A percentile compares a stretch with the other conserved stretches of the same genome.
Conservation (phyloP, 2,113 vertebrate genomes). For the Gopherus evgoodei region DNA sequence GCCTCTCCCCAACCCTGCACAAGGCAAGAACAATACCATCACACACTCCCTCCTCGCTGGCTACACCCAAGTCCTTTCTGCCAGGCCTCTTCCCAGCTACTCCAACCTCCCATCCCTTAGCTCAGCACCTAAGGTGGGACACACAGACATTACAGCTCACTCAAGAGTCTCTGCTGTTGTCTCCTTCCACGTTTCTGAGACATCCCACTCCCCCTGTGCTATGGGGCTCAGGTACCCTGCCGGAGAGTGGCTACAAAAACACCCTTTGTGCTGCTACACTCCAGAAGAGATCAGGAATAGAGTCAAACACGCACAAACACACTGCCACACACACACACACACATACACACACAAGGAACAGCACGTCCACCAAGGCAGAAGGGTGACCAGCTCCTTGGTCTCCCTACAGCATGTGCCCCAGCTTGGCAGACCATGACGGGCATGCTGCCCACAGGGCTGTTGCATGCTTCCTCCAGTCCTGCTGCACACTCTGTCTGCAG, state of each 20-base stretch:
- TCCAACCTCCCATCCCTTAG: not conserved
- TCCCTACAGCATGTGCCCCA: not conserved
- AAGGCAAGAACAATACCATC: not conserved
- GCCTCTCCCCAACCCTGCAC: not conserved
- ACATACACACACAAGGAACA: not conserved
- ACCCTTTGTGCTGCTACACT: not conserved
- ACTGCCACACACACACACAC: too few relatives aligned
- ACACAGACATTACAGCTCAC: not conserved
- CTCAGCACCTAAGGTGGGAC: not conserved
- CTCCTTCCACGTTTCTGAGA: not conserved
- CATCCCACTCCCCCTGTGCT: accelerated
- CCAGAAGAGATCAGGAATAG: too few relatives aligned
- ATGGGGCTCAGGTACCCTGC: not conserved
- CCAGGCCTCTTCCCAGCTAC: not conserved
- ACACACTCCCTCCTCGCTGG: not conserved
- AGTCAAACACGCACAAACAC: not conserved
- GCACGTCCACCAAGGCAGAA: not conserved
- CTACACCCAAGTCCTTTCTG: not conserved
- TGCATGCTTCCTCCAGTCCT: not conserved
- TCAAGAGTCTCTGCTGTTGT: not conserved
- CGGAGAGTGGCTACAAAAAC: not conserved
- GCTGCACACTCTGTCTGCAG: too few relatives aligned
- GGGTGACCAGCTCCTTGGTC: not conserved
- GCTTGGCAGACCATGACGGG: not conserved
- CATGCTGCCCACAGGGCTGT: not conserved